Evolutionary conservation across 2,888 invertebrate genomes (phyloP).

Genomic region (Latheticus oryzae): DNA sequence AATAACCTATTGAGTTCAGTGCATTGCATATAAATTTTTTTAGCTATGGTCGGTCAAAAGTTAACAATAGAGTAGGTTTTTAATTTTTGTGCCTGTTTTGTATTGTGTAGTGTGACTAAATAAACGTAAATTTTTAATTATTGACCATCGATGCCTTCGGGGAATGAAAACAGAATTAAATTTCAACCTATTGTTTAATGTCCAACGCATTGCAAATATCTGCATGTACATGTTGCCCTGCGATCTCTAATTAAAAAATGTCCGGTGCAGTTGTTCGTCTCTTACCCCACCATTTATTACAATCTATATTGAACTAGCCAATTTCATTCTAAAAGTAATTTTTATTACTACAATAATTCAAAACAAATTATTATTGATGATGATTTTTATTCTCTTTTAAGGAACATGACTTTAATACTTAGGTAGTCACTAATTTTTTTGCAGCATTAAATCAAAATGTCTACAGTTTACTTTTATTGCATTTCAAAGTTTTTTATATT

Average conservation of each 20-base stretch:
- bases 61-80: slow-evolving; percentile 57
- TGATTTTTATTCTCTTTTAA: no score
- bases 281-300: slow-evolving; percentile 14
- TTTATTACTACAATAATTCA: no score
- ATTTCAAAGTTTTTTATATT: no score
- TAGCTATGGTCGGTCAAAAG: slow-evolving; percentile 50
- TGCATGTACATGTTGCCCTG: slow-evolving; percentile 49
- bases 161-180: slow-evolving; percentile 62
- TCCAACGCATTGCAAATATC: slow-evolving; percentile 55
- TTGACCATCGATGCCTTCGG: slow-evolving; percentile 61
- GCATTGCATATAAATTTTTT: slow-evolving; percentile 43
- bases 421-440: no score
- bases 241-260: slow-evolving; percentile 59
- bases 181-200: slow-evolving; percentile 60
- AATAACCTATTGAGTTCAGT: slow-evolving; percentile 15
- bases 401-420: no score
- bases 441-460: no score
- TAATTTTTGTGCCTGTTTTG: slow-evolving; percentile 51
- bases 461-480: no score
- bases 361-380: no score
- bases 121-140: slow-evolving; percentile 64
- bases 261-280: slow-evolving; percentile 54
- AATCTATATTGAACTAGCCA: slow-evolving; percentile 13
- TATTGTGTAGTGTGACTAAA: slow-evolving; percentile 57
- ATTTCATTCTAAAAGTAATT: slow-evolving; percentile 25